Base-by-base conservation (phyloP, 2,888 invertebrate genomes). In the Carabus problematicus region DNA sequence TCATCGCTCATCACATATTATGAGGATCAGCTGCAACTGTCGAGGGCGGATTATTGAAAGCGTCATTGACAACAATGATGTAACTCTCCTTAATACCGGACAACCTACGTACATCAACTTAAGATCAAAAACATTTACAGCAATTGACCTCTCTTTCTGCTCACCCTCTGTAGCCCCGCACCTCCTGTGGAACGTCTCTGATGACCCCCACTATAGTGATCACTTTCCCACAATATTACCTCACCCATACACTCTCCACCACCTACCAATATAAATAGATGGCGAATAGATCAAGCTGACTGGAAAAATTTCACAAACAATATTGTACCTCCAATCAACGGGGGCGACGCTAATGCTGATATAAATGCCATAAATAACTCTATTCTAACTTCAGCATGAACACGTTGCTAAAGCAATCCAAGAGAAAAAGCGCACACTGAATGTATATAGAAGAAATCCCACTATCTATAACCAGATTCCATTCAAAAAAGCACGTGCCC, bases 1-100 rank as follows among this genome's bases (percentile, higher is more conserved):
- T 74, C 29, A 74, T 75, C 18, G 73, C 71, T 12, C 74, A 75
- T 18, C 71, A 52, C 40, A 8, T 45, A 0, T 1, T 74, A 4
- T 76, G 73, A 72, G 72, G 74, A 8, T 73, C 71, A 4, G 12
- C 49, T 7, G 58, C 64, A 47, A 58, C 40, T 3, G n/a, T 6
- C 47, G 71, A 14, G 73, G 74, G 1, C 72, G 64, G 59, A 63
- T 71, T 0, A 39, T 74, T 0, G 72, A 73, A 70, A 11, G 41
- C 3, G 59, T 67, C 29, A 7, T 73, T 3, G 59, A 72, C 2
- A 8, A 70, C n/a, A 18, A 42, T 1, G 63, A 72, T n/a, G 11
- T 67, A 7, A 39, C 68, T 19, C 18, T 60, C 18, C 49, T 68
- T 4, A 68, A 60, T 49, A 49, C 47, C 8, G 29, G 55, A 11